phyloP scores from a whole-genome alignment of 2,888 invertebrate species.

The Andrena hattorfiana region DNA sequence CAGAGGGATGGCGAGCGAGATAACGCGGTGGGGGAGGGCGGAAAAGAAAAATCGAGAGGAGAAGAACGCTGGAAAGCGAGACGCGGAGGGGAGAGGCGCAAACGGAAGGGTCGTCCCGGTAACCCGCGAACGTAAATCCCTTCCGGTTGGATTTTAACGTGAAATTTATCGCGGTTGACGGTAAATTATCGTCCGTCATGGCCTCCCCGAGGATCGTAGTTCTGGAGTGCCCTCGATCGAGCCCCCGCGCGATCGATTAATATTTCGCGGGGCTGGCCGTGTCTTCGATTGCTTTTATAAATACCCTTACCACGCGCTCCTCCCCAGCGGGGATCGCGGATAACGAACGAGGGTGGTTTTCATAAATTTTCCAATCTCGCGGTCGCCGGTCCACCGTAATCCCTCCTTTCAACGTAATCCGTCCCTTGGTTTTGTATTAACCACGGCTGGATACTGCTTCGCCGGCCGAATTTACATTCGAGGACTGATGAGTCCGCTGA shows the following conservation, averaged over 20 bases:
- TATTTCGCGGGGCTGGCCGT: conserved; percentile 66
- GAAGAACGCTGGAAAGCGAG: conserved; percentile 5
- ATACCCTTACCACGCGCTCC: conserved; percentile 18
- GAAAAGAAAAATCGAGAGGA: background rate
- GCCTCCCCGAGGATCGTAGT: conserved; percentile 60
- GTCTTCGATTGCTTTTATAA: conserved; percentile 64
- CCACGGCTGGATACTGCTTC: conserved; percentile 37
- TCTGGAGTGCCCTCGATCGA: conserved; percentile 61
- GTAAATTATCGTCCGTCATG: conserved; percentile 80
- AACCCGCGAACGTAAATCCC: conserved; percentile 78
- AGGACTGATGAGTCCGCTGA: conserved; percentile 50
- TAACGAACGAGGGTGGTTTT: conserved; percentile 48
- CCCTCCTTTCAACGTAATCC: conserved; percentile 58
- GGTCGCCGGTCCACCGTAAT: conserved; percentile 40
- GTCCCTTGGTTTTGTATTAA: conserved; percentile 55
- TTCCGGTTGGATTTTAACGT: conserved; percentile 81
- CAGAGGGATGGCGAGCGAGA: conserved; percentile 6
- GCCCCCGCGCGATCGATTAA: conserved; percentile 71
- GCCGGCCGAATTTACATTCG: conserved; percentile 52
- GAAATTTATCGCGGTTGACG: conserved; percentile 77
- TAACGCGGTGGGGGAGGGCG: background rate
- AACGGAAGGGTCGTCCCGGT: conserved; percentile 64
- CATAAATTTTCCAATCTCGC: conserved; percentile 63
- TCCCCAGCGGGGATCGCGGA: background rate
- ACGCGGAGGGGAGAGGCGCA: conserved; percentile 17